Evolutionary conservation across 2,797 vertebrate genomes (phyloP).

Genomic region (Acipenser ruthenus): DNA sequence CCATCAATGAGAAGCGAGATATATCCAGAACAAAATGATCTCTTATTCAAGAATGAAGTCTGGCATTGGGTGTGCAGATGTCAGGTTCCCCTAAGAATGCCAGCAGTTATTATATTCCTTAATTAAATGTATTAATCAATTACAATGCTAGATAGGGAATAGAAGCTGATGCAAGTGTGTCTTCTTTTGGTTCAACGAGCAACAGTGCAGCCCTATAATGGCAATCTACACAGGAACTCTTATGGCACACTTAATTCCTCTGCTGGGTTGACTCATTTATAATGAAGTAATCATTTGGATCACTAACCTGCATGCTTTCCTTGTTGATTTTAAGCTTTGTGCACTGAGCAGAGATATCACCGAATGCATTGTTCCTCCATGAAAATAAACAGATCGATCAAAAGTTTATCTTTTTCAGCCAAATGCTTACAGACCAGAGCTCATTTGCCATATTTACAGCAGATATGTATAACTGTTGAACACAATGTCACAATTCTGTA

Average conservation of each 20-base stretch:
- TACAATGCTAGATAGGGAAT: slow-evolving; percentile 26
- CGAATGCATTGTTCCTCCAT: slow-evolving; percentile 5
- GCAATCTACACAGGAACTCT: slow-evolving; percentile 33
- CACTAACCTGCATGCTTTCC: slow-evolving; percentile 37
- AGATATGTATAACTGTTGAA: no score
- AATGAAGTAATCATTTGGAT: slow-evolving; percentile 46
- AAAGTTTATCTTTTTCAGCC: no score
- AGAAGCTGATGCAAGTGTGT: slow-evolving; percentile 26
- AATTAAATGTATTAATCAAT: slow-evolving; percentile 46
- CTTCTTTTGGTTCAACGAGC: slow-evolving; percentile 30
- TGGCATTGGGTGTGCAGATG: slow-evolving; percentile 22
- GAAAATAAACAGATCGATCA: no score
- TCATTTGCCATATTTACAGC: no score
- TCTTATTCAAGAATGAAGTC: neutral
- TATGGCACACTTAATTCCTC: slow-evolving; percentile 44
- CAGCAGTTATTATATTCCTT: slow-evolving; percentile 44
- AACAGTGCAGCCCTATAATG: slow-evolving; percentile 25
- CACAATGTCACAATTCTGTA: no score
- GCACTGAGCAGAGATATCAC: slow-evolving; percentile 30
- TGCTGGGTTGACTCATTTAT: slow-evolving; percentile 43
- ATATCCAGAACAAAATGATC: neutral
- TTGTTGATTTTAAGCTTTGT: slow-evolving; percentile 34
- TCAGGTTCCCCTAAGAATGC: slow-evolving; percentile 23
- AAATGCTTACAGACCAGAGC: no score
- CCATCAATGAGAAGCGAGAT: neutral